phyloP scores from a whole-genome alignment of 1,140 invertebrate species.

The Dolichoris vasculosae region DNA sequence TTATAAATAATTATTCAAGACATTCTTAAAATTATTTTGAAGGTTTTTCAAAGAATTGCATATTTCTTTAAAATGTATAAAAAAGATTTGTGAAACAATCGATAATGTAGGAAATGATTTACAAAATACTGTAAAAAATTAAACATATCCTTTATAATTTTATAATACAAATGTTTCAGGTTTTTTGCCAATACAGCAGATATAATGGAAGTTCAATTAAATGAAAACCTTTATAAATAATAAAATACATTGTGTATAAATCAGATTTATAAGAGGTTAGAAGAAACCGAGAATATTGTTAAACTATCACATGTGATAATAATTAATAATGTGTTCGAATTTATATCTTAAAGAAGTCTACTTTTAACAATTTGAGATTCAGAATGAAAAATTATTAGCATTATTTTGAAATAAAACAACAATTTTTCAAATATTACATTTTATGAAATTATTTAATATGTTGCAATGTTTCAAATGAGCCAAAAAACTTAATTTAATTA shows the following conservation, averaged over 20 bases:
- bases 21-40: too few species aligned
- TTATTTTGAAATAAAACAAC: not conserved
- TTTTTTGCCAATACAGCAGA: slow-evolving; percentile 77
- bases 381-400: too few species aligned
- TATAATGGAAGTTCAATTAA: slow-evolving; percentile 84
- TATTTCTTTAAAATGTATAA: too few species aligned
- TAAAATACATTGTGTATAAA: slow-evolving; percentile 78
- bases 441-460: not conserved
- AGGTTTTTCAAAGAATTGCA: too few species aligned
- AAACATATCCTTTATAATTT: not conserved
- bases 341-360: too few species aligned
- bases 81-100: too few species aligned
- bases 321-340: slow-evolving; percentile 77
- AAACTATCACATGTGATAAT: slow-evolving; percentile 77
- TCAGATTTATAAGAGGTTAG: slow-evolving; percentile 78
- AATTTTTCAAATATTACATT: not conserved
- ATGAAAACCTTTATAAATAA: slow-evolving; percentile 79
- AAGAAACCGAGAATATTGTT: slow-evolving; percentile 75
- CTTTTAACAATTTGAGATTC: too few species aligned
- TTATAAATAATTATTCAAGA: too few species aligned
- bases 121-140: slow-evolving; percentile 26
- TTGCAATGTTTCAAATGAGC: too few species aligned
- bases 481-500: too few species aligned
- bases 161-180: slow-evolving; percentile 72
- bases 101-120: too few species aligned